phyloP scores from a whole-genome alignment of 1,140 invertebrate species.

The Cydia strobilella region DNA sequence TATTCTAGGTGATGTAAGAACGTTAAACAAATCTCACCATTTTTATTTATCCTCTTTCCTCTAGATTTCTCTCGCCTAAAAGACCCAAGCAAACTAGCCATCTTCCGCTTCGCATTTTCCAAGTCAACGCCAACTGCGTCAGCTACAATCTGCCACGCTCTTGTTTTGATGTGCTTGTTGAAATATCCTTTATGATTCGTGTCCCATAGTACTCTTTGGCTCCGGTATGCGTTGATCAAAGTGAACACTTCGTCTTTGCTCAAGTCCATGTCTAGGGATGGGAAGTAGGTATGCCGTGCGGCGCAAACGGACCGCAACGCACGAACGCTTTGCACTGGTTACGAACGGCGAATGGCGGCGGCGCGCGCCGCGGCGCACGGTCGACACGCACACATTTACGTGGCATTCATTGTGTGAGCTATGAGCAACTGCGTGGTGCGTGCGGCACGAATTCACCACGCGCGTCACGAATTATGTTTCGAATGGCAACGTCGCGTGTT shows the following conservation, averaged over 20 bases:
- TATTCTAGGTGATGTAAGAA: background rate
- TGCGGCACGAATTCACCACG: slow-evolving; percentile 9
- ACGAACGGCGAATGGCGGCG: slow-evolving; percentile 9
- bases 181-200: slow-evolving; percentile 16
- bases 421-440: too few species aligned
- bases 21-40: slow-evolving; percentile 7
- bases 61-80: slow-evolving; percentile 19
- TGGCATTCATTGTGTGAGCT: background rate
- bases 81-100: slow-evolving; percentile 24
- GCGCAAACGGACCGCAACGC: slow-evolving; percentile 1
- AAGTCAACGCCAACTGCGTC: slow-evolving; percentile 7
- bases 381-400: slow-evolving; percentile 9
- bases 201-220: slow-evolving; percentile 15
- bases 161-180: slow-evolving; percentile 9
- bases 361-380: background rate
- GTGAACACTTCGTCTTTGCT: slow-evolving; percentile 13
- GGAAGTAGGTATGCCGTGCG: background rate
- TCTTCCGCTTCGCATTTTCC: slow-evolving; percentile 5
- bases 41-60: background rate
- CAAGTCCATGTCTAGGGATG: background rate
- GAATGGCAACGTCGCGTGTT: slow-evolving; percentile 13
- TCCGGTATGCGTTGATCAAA: slow-evolving; percentile 8
- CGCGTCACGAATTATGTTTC: slow-evolving; percentile 8
- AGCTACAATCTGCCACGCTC: background rate
- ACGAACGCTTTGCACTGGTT: slow-evolving; percentile 8